Base-by-base conservation (phyloP, 2,113 vertebrate species). In the Pao palembangensis region DNA sequence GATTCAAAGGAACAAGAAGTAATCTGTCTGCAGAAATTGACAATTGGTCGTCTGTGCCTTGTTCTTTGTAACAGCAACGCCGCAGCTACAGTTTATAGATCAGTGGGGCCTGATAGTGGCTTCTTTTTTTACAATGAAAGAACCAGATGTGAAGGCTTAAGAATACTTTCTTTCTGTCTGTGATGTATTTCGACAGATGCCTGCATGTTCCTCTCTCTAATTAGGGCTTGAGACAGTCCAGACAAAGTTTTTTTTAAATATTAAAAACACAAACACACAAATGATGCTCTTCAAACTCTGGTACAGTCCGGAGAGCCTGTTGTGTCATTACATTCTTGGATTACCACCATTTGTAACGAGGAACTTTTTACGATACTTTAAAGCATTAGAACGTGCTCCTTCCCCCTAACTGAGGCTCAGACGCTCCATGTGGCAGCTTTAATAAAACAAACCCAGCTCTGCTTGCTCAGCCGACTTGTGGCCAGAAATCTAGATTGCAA, bases 71-170 rank as follows among this genome's bases (percentile, higher is more conserved):
- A 61, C 17, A 42, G 25, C 51, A 52, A 59, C 28, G 67, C 4
- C 47, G 67, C 74, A 63, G 49, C 58, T 42, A 17, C 34, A 34
- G 11, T 46, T 34, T 67, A 71, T 70, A 38, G 34, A 12, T 15
- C 34, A 6, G 25, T 53, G 62, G 43, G 47, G 68, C 59, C 13
- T 68, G 21, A 62, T 52, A 8, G 53, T 65, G 70, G 43, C 70
- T 58, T 38, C 10, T 38, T 12, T 83, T 38, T 12, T 83, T 76
- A 64, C 57, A 62, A 1, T 16, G 18, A 53, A n/a, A 51, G 31
- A 58, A 64, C 49, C 81, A 88, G 79, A 83, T 88, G 78, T 75
- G 64, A 58, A 51, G 55, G 6, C 1, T 41, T 23, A 28, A 25
- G 43, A 49, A 4, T 23, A 23, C 21, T 23, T 25, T 8, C 7